These are phyloP conservation scores for Lampropteryx suffumata DNA, from an alignment of 2,888 invertebrate genomes.

Conservation along the genomic window DNA sequence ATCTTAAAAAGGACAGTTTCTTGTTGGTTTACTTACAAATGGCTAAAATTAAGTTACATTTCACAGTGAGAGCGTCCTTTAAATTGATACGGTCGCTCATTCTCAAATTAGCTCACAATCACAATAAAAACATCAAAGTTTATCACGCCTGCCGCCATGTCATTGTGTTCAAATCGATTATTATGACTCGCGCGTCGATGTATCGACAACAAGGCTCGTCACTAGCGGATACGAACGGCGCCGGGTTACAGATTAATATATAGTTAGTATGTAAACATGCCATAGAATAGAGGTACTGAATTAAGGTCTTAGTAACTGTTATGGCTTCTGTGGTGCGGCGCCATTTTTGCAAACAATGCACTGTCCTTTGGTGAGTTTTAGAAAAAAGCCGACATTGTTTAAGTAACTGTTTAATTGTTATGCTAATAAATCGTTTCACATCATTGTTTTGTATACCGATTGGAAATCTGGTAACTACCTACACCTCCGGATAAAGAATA, in stretches of 20 bases:
- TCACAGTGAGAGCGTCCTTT: not conserved
- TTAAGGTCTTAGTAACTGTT: conserved; percentile 1
- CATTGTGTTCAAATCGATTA: conserved; percentile 53
- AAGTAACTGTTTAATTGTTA: conserved; percentile 61
- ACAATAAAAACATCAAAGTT: conserved; percentile 38
- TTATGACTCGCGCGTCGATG: conserved; percentile 48
- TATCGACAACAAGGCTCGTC: conserved; percentile 48
- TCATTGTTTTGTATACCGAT: conserved; percentile 22
- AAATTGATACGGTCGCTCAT: conserved; percentile 18
- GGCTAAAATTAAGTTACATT: not conserved
- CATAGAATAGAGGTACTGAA: conserved; percentile 11
- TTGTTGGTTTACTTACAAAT: too few relatives aligned
- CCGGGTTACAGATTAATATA: conserved; percentile 38
- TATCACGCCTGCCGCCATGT: conserved; percentile 37
- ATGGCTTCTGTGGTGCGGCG: conserved; percentile 35
- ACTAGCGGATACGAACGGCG: conserved; percentile 77
- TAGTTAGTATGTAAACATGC: conserved; percentile 22
- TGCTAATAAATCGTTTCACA: conserved; percentile 50
- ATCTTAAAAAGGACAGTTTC: too few relatives aligned
- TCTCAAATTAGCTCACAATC: conserved; percentile 28
- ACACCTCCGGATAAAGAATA: not conserved
- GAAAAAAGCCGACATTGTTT: conserved; percentile 52
- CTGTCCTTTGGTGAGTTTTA: conserved; percentile 57
- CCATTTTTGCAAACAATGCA: conserved; percentile 68
- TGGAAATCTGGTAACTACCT: conserved; percentile 12